Conservation (phyloP, 1,140 invertebrate species). For the Linepithema humile region DNA sequence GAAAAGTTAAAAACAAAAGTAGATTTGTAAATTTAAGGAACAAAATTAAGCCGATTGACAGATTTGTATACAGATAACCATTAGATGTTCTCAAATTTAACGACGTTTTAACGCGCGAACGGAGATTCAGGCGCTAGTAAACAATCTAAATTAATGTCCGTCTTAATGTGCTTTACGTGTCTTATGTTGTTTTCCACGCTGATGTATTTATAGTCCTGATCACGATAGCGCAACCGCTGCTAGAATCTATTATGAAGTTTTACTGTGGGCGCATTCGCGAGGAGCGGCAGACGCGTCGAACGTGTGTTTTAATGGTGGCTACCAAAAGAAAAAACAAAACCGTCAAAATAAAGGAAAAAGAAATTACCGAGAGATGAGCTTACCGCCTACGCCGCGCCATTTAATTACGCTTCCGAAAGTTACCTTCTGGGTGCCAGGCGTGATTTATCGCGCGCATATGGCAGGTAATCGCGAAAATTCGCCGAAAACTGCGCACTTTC, state of each 20-base stretch:
- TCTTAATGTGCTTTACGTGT: conserved; percentile 63
- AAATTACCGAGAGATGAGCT: neutral
- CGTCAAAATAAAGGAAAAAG: neutral
- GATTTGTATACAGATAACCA: neutral
- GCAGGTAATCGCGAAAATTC: conserved; percentile 58
- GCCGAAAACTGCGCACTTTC: conserved; percentile 56
- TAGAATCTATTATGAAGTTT: conserved; percentile 36
- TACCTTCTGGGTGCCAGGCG: conserved; percentile 43
- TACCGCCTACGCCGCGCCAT: conserved; percentile 28
- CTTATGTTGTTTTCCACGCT: conserved; percentile 67
- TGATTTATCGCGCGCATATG: conserved; percentile 58
- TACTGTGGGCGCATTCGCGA: neutral
- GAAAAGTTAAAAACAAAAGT: neutral
- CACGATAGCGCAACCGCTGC: no score
- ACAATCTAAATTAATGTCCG: conserved; percentile 71
- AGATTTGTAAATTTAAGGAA: neutral
- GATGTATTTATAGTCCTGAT: conserved; percentile 63
- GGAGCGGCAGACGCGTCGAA: neutral
- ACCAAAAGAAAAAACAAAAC: neutral
- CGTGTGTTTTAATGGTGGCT: no score
- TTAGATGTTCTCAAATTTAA: conserved; percentile 30
- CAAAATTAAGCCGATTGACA: neutral
- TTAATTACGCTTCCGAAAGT: conserved; percentile 62
- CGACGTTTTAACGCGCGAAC: neutral
- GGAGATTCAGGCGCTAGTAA: conserved; percentile 34